phyloP scores from a whole-genome alignment of 2,113 vertebrate genomes.

The Oreochromis niloticus region DNA sequence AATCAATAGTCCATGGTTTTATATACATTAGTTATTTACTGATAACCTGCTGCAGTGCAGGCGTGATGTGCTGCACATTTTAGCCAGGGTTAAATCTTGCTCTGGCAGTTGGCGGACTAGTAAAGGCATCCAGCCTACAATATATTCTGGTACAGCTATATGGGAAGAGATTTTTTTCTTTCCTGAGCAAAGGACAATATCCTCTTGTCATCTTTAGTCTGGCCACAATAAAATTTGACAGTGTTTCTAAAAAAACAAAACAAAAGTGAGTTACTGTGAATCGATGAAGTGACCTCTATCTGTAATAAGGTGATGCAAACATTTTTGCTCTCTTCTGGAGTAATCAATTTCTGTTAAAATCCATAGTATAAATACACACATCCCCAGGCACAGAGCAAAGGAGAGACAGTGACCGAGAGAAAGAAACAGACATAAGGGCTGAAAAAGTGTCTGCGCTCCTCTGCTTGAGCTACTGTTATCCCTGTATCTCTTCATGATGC shows the following conservation, averaged over 20 bases:
- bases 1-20: not conserved
- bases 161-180: not conserved
- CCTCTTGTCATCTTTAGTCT: not conserved
- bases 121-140: not conserved
- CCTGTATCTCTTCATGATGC: conserved; percentile 17
- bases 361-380: conserved; percentile 35
- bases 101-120: not conserved
- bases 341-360: conserved; percentile 55
- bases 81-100: not conserved
- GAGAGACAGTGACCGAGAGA: not conserved
- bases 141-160: not conserved
- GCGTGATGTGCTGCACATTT: not conserved
- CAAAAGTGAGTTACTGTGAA: conserved; percentile 3
- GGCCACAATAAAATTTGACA: conserved; percentile 16
- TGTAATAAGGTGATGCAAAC: conserved; percentile 3
- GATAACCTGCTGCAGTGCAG: not conserved
- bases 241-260: not conserved
- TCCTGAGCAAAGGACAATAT: not conserved
- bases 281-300: not conserved
- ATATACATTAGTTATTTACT: not conserved
- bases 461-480: conserved; percentile 8
- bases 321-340: conserved; percentile 27
- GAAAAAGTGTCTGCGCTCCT: not conserved
- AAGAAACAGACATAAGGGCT: not conserved
- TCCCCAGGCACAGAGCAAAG: not conserved